phyloP scores from a whole-genome alignment of 2,888 invertebrate genomes.

The Eupithecia subfuscata region DNA sequence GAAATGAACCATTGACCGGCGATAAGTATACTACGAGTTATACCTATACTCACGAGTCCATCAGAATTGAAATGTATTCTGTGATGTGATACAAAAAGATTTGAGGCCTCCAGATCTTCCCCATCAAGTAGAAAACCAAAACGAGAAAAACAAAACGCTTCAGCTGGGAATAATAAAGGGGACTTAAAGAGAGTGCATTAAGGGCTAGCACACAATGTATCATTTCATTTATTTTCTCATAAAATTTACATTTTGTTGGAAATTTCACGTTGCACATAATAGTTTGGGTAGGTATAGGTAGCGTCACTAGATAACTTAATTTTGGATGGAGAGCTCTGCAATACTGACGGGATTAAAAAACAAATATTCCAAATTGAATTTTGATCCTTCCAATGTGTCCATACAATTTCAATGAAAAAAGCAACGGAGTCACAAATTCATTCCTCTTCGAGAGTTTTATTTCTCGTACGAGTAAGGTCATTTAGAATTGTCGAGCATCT shows the following conservation, averaged over 20 bases:
- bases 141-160: background rate
- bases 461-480: constrained; percentile 10
- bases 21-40: no score
- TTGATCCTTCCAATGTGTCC: background rate
- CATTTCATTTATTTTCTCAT: no score
- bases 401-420: background rate
- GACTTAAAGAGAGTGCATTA: background rate
- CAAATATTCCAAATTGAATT: background rate
- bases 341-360: no score
- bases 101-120: background rate
- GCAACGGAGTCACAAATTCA: background rate
- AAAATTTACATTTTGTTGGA: no score
- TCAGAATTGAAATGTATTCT: background rate
- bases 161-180: background rate
- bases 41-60: no score
- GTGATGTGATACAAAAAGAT: background rate
- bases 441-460: background rate
- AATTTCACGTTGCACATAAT: no score
- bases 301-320: no score
- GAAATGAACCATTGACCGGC: no score
- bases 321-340: no score
- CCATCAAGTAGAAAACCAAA: background rate
- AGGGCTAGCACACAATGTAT: background rate
- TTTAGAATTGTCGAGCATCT: constrained; percentile 3
- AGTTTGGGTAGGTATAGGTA: background rate